These are phyloP conservation scores for Yponomeuta sedellus DNA, from an alignment of 2,888 invertebrate species.

Conservation along the genomic window DNA sequence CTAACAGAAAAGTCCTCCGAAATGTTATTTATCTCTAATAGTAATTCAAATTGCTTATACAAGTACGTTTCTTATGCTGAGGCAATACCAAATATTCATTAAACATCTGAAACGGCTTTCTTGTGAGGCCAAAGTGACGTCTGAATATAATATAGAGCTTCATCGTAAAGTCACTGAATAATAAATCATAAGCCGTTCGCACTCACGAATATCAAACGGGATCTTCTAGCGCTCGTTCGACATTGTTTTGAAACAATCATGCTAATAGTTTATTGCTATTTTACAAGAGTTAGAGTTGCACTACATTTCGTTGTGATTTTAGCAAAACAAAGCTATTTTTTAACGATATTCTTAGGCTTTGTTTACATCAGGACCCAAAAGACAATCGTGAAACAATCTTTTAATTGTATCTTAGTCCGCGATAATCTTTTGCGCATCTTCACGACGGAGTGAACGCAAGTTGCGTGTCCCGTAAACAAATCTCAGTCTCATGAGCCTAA, in stretches of 20 bases:
- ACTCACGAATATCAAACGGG: conserved; percentile 51
- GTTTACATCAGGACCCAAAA: neutral
- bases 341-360: neutral
- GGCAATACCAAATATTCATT: neutral
- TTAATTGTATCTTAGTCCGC: neutral
- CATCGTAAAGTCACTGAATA: conserved; percentile 41
- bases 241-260: conserved; percentile 44
- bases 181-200: conserved; percentile 53
- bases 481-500: neutral
- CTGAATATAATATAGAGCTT: conserved; percentile 24
- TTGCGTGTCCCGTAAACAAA: neutral
- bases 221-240: conserved; percentile 54
- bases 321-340: too few species aligned
- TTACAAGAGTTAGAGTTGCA: neutral
- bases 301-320: neutral
- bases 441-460: neutral
- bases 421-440: conserved; percentile 5
- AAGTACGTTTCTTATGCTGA: neutral
- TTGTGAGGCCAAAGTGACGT: conserved; percentile 6
- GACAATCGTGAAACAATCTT: neutral
- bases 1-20: neutral
- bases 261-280: conserved; percentile 33
- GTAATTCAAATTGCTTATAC: neutral
- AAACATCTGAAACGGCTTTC: neutral
- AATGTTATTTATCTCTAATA: neutral